Evolutionary conservation across 2,113 vertebrate genomes (phyloP).

Genomic region (Dermatemys mawii): DNA sequence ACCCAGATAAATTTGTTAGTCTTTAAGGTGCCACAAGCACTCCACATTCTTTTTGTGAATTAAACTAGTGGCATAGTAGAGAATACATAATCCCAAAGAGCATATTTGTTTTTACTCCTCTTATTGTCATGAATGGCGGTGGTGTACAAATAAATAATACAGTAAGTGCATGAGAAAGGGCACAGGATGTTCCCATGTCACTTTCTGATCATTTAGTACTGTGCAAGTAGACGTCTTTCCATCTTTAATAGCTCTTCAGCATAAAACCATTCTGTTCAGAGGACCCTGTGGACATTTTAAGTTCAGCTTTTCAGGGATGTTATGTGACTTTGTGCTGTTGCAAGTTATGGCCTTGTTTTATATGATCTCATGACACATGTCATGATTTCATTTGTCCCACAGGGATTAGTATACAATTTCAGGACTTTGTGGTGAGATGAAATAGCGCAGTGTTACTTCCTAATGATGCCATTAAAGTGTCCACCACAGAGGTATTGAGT

Average conservation of each 20-base stretch:
- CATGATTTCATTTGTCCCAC: not conserved
- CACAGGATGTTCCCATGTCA: not conserved
- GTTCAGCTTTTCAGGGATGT: not conserved
- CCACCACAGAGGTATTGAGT: not conserved
- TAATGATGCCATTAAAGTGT: not conserved
- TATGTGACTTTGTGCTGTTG: not conserved
- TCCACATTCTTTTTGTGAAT: too few species aligned
- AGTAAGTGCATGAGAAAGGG: rapidly evolving
- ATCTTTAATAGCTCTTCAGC: not conserved
- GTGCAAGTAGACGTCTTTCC: not conserved
- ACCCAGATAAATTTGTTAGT: too few species aligned
- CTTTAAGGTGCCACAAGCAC: too few species aligned
- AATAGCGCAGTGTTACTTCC: not conserved
- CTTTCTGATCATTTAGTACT: rapidly evolving
- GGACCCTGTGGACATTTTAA: not conserved
- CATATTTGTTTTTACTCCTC: not conserved
- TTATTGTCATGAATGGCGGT: not conserved
- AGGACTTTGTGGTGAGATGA: not conserved
- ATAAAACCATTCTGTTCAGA: not conserved
- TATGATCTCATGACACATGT: not conserved
- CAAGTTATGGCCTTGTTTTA: not conserved
- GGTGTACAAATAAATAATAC: not conserved
- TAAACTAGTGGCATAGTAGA: not conserved
- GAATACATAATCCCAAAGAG: not conserved
- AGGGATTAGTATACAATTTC: not conserved